These are phyloP conservation scores for Craniophora ligustri DNA, from an alignment of 2,888 invertebrate genomes.

Conservation along the genomic window DNA sequence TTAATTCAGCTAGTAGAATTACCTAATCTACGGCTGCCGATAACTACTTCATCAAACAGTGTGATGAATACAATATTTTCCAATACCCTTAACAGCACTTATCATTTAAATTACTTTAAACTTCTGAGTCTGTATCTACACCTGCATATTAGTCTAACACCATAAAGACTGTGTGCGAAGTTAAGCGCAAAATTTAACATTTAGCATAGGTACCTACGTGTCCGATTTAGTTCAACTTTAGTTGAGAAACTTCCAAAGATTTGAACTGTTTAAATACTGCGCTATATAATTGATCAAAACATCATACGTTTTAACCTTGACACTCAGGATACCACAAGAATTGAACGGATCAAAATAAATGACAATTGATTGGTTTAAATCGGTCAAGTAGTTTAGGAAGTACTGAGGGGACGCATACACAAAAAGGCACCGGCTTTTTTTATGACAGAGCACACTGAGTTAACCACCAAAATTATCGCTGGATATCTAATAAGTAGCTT, in stretches of 20 bases:
- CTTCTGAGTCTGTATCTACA: too few relatives aligned
- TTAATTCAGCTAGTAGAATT: too few relatives aligned
- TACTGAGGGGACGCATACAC: conserved; percentile 28
- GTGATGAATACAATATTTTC: too few relatives aligned
- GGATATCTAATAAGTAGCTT: conserved; percentile 1
- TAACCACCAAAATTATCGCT: conserved; percentile 22
- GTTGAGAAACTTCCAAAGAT: not conserved
- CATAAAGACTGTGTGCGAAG: too few relatives aligned
- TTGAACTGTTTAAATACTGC: not conserved
- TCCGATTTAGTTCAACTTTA: not conserved
- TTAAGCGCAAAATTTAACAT: too few relatives aligned
- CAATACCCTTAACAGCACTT: too few relatives aligned
- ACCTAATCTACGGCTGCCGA: too few relatives aligned
- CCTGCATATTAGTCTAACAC: too few relatives aligned
- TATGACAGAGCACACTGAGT: conserved; percentile 8
- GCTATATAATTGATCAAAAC: too few relatives aligned
- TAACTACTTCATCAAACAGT: too few relatives aligned
- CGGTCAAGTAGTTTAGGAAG: conserved; percentile 27
- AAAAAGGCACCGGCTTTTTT: not conserved
- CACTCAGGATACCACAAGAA: conserved; percentile 20
- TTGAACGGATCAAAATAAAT: conserved; percentile 31
- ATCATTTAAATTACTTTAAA: too few relatives aligned
- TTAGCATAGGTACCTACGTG: too few relatives aligned
- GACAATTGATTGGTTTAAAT: conserved; percentile 34
- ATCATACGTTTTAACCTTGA: conserved; percentile 16